phyloP scores from a whole-genome alignment of 2,888 invertebrate genomes.

The Dolichomitus sp. region DNA sequence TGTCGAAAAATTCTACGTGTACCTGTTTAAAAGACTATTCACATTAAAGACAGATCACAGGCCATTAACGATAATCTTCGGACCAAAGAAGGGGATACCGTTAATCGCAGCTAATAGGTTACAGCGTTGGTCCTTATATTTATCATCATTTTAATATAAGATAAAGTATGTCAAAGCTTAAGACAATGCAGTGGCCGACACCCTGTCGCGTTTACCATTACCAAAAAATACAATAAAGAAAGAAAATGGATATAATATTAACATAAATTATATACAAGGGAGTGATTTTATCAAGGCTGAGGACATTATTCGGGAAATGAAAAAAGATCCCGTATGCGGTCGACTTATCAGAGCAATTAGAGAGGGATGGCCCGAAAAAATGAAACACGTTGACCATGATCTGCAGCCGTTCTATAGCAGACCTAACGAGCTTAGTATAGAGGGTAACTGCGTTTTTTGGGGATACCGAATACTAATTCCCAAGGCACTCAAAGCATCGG shows the following conservation, averaged over 20 bases:
- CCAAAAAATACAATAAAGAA: not conserved
- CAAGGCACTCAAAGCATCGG: constrained; percentile 7
- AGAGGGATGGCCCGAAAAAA: constrained; percentile 49
- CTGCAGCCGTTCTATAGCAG: constrained; percentile 33
- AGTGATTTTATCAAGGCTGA: constrained; percentile 14
- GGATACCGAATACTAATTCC: constrained; percentile 66
- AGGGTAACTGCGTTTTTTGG: constrained; percentile 53
- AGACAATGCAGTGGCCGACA: constrained; percentile 34
- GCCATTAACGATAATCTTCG: constrained; percentile 75
- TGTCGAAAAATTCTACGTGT: constrained; percentile 69
- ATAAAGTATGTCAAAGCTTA: constrained; percentile 39
- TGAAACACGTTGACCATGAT: not conserved
- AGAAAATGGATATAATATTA: not conserved
- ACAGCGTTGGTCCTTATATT: constrained; percentile 73
- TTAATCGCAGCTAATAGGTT: constrained; percentile 72
- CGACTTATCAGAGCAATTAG: constrained; percentile 35
- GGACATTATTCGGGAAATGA: constrained; percentile 16
- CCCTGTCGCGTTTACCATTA: constrained; percentile 28
- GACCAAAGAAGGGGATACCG: constrained; percentile 64
- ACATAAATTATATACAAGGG: constrained; percentile 37
- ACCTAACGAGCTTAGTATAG: constrained; percentile 43
- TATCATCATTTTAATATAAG: constrained; percentile 61
- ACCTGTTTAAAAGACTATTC: constrained; percentile 63
- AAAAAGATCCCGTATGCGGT: constrained; percentile 32
- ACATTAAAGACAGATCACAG: constrained; percentile 59